Conservation (phyloP, 2,888 invertebrate genomes). For the Acleris emargana region DNA sequence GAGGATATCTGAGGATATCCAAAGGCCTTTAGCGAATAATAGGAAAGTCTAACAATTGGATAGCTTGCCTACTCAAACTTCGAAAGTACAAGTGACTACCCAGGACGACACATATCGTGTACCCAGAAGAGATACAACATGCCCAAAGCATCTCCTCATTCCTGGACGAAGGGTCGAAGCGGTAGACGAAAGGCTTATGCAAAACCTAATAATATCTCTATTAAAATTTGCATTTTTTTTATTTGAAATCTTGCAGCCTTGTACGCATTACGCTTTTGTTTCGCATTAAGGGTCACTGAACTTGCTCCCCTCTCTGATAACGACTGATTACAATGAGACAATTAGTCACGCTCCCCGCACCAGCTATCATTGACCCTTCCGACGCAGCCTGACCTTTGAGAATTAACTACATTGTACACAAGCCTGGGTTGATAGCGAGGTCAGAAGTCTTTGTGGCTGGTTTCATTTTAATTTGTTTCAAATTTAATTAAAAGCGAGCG, state of each 20-base stretch:
- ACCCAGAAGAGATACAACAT: too few species aligned
- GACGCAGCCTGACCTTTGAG: slow-evolving; percentile 15
- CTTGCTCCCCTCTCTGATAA: slow-evolving; percentile 31
- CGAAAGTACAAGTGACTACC: too few species aligned
- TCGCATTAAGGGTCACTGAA: slow-evolving; percentile 26
- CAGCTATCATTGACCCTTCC: slow-evolving; percentile 30
- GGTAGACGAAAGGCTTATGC: too few species aligned
- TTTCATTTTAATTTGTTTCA: slow-evolving; percentile 4
- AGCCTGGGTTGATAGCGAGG: slow-evolving; percentile 14
- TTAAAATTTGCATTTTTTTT: neutral
- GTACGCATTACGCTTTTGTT: neutral
- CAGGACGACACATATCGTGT: too few species aligned
- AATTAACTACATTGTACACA: slow-evolving; percentile 10
- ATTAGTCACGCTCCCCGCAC: slow-evolving; percentile 29
- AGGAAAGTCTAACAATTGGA: too few species aligned
- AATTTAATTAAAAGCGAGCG: slow-evolving; percentile 3
- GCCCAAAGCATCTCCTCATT: too few species aligned
- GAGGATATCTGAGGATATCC: too few species aligned
- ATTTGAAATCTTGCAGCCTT: neutral
- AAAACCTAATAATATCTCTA: too few species aligned
- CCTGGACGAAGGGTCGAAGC: too few species aligned
- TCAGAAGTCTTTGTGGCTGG: slow-evolving; percentile 11
- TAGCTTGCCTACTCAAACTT: too few species aligned
- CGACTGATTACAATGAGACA: slow-evolving; percentile 23
- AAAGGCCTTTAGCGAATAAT: too few species aligned